These are phyloP conservation scores for Neogobius melanostomus DNA, from an alignment of 2,113 vertebrate species.

Conservation along the genomic window DNA sequence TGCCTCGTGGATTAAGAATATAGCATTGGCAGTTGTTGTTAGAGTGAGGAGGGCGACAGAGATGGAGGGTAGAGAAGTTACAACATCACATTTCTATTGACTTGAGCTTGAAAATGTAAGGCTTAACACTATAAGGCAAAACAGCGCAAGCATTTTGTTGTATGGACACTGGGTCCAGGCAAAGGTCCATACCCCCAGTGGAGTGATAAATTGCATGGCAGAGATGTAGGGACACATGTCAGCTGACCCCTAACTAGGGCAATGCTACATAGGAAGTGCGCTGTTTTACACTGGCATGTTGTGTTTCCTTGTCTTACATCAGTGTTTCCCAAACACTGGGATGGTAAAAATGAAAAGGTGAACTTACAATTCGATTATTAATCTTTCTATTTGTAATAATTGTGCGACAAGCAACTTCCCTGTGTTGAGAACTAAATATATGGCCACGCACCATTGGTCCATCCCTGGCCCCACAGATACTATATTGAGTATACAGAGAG, in stretches of 20 bases:
- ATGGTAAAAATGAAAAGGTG: no score
- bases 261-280: slow-evolving; percentile 30
- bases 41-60: slow-evolving; percentile 31
- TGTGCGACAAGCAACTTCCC: no score
- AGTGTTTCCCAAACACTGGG: no score
- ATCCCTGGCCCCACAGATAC: slow-evolving; percentile 13
- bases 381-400: no score
- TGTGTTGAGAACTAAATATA: background rate
- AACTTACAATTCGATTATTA: no score
- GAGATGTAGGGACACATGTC: slow-evolving; percentile 76
- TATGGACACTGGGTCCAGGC: slow-evolving; percentile 42
- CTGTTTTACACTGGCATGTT: no score
- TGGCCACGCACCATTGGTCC: background rate
- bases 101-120: slow-evolving; percentile 23
- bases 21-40: slow-evolving; percentile 26
- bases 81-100: background rate
- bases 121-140: slow-evolving; percentile 19
- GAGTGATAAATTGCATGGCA: slow-evolving; percentile 77
- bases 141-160: slow-evolving; percentile 24
- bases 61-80: slow-evolving; percentile 6
- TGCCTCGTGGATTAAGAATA: slow-evolving; percentile 36
- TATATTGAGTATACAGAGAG: slow-evolving; percentile 23
- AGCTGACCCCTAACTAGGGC: slow-evolving; percentile 46
- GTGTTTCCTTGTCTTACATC: no score
- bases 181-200: slow-evolving; percentile 61